Percentiles rank a stretch among this genome's conserved stretches.
Evolutionary conservation across 1,140 invertebrate species (phyloP).

Genomic region (Lepidurus apus): DNA sequence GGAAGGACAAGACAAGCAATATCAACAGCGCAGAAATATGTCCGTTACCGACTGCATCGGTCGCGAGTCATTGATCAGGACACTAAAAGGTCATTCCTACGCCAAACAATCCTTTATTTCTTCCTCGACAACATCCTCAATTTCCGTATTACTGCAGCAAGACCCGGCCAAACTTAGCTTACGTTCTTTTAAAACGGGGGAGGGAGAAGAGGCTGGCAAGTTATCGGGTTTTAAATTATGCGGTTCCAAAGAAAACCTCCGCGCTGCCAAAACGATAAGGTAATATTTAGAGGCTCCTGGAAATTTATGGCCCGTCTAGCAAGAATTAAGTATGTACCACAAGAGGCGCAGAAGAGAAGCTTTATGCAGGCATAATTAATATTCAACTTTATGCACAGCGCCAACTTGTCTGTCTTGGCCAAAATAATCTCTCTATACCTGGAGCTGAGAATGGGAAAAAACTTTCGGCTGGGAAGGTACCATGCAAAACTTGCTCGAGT

Average conservation of each 20-base stretch:
- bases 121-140: neutral
- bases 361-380: conserved; percentile 16
- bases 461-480: neutral
- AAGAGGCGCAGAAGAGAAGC: neutral
- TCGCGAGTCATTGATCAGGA: neutral
- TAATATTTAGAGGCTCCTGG: neutral
- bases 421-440: neutral
- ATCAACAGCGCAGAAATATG: neutral
- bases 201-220: neutral
- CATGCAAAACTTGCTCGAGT: too few species aligned
- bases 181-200: neutral
- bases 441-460: neutral
- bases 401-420: neutral
- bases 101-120: conserved; percentile 10
- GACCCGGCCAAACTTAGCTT: neutral
- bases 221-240: neutral
- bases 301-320: neutral
- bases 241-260: neutral
- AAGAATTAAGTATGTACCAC: conserved; percentile 16
- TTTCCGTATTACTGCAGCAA: neutral
- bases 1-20: neutral
- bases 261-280: neutral
- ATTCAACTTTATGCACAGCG: neutral
- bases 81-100: conserved; percentile 15
- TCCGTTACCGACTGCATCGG: conserved; percentile 9